Percentiles rank a stretch among this genome's conserved stretches.
These are phyloP conservation scores for Pygathrix nemaeus DNA, from an alignment of 2,113 vertebrate species.

Conservation along the genomic window DNA sequence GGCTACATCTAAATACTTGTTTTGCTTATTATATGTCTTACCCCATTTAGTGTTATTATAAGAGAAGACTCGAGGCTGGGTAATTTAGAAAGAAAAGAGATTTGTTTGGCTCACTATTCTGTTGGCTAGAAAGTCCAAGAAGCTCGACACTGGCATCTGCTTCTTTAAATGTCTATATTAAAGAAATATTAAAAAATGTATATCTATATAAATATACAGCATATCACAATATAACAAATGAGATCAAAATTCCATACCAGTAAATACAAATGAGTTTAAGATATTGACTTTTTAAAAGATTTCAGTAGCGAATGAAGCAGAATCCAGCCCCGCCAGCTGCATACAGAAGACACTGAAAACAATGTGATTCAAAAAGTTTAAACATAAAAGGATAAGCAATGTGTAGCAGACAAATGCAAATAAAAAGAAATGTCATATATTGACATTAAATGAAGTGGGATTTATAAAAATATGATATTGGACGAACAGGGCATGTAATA, in stretches of 20 bases:
- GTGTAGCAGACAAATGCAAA: not conserved
- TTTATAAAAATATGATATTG: not conserved
- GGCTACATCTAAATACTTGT: not conserved
- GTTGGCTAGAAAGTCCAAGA: not conserved
- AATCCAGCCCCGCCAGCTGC: not conserved
- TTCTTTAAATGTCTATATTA: not conserved
- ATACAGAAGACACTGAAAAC: not conserved
- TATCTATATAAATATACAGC: not conserved
- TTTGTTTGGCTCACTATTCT: not conserved
- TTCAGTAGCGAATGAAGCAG: not conserved
- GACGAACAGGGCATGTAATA: not conserved
- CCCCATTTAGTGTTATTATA: not conserved
- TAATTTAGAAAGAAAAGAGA: not conserved
- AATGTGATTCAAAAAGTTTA: not conserved
- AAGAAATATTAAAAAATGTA: no score
- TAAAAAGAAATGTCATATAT: not conserved
- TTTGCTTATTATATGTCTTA: not conserved
- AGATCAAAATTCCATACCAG: not conserved
- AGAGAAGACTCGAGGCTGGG: not conserved
- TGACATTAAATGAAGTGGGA: not conserved
- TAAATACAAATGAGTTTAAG: not conserved
- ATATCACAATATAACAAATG: not conserved
- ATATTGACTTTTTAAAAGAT: not conserved
- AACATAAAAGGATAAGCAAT: not conserved
- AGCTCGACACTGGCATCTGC: not conserved